Base-by-base conservation (phyloP, 2,888 invertebrate species). In the Homarus gammarus region DNA sequence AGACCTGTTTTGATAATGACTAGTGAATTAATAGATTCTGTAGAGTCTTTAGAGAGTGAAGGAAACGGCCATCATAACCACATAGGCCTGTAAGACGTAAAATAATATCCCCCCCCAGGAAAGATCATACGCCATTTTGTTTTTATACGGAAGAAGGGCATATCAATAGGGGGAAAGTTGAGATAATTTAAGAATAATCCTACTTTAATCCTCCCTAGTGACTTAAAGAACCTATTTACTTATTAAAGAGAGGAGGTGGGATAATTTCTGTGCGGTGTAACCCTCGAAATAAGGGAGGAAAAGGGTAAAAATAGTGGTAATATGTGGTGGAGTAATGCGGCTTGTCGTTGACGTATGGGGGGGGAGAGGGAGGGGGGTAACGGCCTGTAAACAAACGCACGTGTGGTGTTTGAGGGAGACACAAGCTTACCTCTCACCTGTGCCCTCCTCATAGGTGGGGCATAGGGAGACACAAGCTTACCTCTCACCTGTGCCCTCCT, bases 311-410 rank as follows among this genome's bases (percentile, higher is more conserved):
- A 8, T 44, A 8, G 64, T 8, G 27, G 6, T 3, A 64, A 64
- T 64, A 64, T 64, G 64, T 64, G 5, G 64, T 6, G 0, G n/a
- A 27, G n/a, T 44, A 12, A 8, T 6, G 64, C 6, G 27, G 64
- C 64, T 27, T 64, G 64, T n/a, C 31, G 27, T 5, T 64, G 64
- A 64, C 64, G 2, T 64, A 22, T 64, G 36, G 73, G 1, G 73
- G 73, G 18, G 31, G 10, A 2, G 70, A 70, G 70, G 33, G 56
- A n/a, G 36, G 73, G 1, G 73, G 73, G 18, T n/a, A n/a, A n/a
- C n/a, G n/a, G 18, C 33, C 73, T 38, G 77, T 77, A 77, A 77
- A 77, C 77, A 77, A 77, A 77, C 49, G n/a, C 77, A 77, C 77
- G 77, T 77, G 77, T 49, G 27, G 6, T 22, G 31, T n/a, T 44